Evolutionary conservation across 2,888 invertebrate genomes (phyloP).

Genomic region (Apodemia mormo): DNA sequence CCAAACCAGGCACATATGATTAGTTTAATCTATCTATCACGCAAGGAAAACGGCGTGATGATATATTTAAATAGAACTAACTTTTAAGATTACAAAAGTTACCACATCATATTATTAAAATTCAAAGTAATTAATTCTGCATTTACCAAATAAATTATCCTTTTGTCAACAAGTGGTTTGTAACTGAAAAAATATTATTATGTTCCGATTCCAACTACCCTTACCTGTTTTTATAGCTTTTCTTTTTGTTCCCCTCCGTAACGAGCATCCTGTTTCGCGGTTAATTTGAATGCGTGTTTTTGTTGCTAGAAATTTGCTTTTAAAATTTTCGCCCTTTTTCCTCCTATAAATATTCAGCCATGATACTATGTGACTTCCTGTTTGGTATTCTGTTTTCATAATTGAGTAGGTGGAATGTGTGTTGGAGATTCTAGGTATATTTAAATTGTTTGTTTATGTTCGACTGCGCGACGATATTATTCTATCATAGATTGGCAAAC

Average conservation of each 20-base stretch:
- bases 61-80: too few relatives aligned
- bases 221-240: conserved; percentile 58
- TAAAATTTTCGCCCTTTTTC: conserved; percentile 55
- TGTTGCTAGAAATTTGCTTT: conserved; percentile 58
- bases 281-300: conserved; percentile 74
- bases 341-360: conserved; percentile 32
- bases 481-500: too few relatives aligned
- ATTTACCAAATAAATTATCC: conserved; percentile 23
- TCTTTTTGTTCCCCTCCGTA: conserved; percentile 58
- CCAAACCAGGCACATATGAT: too few relatives aligned
- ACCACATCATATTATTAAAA: too few relatives aligned
- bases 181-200: conserved; percentile 63
- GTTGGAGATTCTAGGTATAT: neutral
- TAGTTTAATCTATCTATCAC: too few relatives aligned
- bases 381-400: conserved; percentile 10
- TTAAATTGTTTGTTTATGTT: neutral
- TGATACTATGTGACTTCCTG: conserved; percentile 18
- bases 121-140: too few relatives aligned
- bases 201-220: conserved; percentile 53
- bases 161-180: conserved; percentile 53
- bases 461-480: too few relatives aligned
- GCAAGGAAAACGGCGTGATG: too few relatives aligned
- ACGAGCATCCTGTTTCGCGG: conserved; percentile 71
- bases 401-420: neutral
- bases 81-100: too few relatives aligned